Percentiles rank a stretch among this genome's conserved stretches.
Conservation (phyloP, 2,113 vertebrate species). For the Vidua macroura region DNA sequence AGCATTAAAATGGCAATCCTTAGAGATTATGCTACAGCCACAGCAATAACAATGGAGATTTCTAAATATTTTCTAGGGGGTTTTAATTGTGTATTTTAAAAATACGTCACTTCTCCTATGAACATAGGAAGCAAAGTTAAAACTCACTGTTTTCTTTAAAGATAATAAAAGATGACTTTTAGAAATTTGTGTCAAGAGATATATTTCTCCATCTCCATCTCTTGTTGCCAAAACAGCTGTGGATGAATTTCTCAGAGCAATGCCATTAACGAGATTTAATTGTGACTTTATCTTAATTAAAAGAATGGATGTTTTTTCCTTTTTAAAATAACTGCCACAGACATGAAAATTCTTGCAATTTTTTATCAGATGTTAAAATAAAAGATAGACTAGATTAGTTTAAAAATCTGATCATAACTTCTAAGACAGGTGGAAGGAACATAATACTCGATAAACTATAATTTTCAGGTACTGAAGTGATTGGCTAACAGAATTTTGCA, state of each 20-base stretch:
- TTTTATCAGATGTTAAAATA: not conserved
- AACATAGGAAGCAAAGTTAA: not conserved
- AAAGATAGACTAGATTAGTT: not conserved
- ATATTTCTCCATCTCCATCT: not conserved
- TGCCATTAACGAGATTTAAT: not conserved
- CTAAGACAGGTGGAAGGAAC: not conserved
- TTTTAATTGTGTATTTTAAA: not conserved
- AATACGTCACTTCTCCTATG: not conserved
- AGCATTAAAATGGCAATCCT: slow-evolving; percentile 61
- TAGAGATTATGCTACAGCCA: slow-evolving; percentile 20
- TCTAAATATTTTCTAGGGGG: not conserved
- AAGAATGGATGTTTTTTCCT: not conserved
- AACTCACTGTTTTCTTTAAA: not conserved
- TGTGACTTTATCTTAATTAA: not conserved
- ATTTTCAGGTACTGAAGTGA: not conserved
- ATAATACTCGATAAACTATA: not conserved
- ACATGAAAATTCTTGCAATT: not conserved
- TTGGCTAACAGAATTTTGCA: not conserved
- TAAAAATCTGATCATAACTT: not conserved
- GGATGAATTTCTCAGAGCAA: not conserved
- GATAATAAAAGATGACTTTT: not conserved
- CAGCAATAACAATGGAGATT: slow-evolving; percentile 1
- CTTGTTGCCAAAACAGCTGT: not conserved
- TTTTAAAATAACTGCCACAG: not conserved
- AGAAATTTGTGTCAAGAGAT: not conserved